Base-by-base conservation (phyloP, 2,888 invertebrate genomes). In the Capitulum mitella region DNA sequence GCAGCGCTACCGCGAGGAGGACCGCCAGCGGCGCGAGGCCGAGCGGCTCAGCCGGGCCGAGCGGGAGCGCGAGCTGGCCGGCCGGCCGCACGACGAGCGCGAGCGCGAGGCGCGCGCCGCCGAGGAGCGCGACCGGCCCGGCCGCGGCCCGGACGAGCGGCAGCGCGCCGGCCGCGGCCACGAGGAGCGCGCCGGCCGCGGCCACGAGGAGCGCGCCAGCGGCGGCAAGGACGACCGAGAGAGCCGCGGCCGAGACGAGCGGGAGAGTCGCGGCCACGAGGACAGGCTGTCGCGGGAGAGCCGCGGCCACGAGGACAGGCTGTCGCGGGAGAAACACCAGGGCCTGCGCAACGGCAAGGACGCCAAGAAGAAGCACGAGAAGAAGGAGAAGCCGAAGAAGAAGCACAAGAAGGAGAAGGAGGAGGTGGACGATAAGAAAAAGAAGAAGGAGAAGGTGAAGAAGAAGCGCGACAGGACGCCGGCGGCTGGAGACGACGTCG, bases 371-470 rank as follows among this genome's bases (percentile, higher is more conserved):
- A 54, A 54, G 10, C 54, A 54, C 54, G 54, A 74, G n/a, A 37
- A 75, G 19, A 75, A 75, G 46, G 75, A 75, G 46, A 75, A 75
- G 46, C 10, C 12, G 3, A 75, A 75, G 19, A 75, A 75, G 75
- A 75, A 75, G 46, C 75, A 75, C 75, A 75, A 75, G 75, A 75
- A 75, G 29, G 75, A 75, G 43, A 75, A 75, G 75, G 75, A 75
- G 16, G 75, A 75, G 12, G 43, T 16, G 1, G 75, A 75, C 14
- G 75, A 75, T 0, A 75, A 46, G 43, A 75, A 46, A 26, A 75
- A 75, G 29, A 46, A 46, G 29, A 75, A 75, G 32, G 74, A 37
- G 40, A 74, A 74, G n/a, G 19, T 16, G 3, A 75, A 75, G 19
- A 46, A 75, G 43, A 43, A 46, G n/a, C 12, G 19, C 14, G 46